Evolutionary conservation across 2,113 vertebrate genomes (phyloP), one percentile per base, ranked within the genome.

Genomic region (Datnioides undecimradiatus): DNA sequence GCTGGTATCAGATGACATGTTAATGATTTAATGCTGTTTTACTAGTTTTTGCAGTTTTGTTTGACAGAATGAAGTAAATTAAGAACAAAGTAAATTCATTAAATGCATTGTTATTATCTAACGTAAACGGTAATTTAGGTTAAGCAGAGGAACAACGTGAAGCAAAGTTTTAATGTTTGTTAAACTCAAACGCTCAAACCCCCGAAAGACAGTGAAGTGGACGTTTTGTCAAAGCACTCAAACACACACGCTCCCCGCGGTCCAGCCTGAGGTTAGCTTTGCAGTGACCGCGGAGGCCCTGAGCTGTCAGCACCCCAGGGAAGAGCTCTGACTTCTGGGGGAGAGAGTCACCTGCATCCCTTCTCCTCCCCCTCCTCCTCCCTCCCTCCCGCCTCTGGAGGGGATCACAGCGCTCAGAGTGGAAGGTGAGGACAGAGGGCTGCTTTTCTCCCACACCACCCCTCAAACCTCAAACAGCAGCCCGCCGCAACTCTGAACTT

Each of bases 391-490:
- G 67, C 43, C 62, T 38, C 59, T 45, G 66, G 63, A 74, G 41
- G 65, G 91, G 80, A 90, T 90, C 90, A 87, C 79, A 92, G 84
- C 75, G 55, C 43, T 36, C 60, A 87, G 81, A 92, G 89, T 91
- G 83, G 90, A 88, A 88, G 88, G 93, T 86, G 93, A 91, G 75
- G 91, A 93, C 74, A 90, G 91, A 89, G 72, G 7, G 16, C 73
- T 84, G 69, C 85, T 77, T 83, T 77, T 84, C 76, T 89, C 84
- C 80, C 76, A 83, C 82, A 87, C 77, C 77, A 3, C 36, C 48
- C 19, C 2, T n/a, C 27, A 41, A 49, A 71, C 68, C 65, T 58
- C 48, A 59, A 75, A 66, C 73, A 33, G 40, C 52, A 52, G 58
- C 13, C 16, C 2, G 8, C 16, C 2, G 8, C 77, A 62, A 34